Evolutionary conservation across 2,888 invertebrate species (phyloP).

Genomic region (Eilema depressum): DNA sequence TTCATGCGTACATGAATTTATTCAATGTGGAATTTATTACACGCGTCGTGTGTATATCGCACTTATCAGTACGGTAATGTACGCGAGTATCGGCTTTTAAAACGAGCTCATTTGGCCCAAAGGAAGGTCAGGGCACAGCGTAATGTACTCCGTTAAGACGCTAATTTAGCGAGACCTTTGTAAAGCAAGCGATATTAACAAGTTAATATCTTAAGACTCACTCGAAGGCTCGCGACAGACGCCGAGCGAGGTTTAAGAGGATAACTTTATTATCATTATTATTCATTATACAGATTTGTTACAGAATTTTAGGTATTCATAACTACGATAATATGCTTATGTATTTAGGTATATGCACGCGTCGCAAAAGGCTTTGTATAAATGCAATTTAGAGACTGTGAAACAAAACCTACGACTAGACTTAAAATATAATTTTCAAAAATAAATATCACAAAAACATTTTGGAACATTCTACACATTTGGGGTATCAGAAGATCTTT

Average conservation of each 20-base stretch:
- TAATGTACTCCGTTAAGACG: constrained; percentile 14
- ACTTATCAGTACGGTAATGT: constrained; percentile 10
- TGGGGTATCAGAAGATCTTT: no score
- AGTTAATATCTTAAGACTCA: constrained; percentile 17
- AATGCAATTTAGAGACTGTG: no score
- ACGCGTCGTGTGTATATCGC: background rate
- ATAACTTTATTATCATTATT: background rate
- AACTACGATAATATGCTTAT: no score
- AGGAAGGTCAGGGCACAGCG: background rate
- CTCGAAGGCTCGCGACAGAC: background rate
- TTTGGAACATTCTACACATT: no score
- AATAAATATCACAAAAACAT: no score
- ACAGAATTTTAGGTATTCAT: background rate
- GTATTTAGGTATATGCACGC: no score
- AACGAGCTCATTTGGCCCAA: constrained; percentile 8
- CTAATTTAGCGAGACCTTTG: constrained; percentile 14
- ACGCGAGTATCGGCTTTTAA: constrained; percentile 7
- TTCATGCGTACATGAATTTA: background rate
- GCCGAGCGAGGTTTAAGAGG: background rate
- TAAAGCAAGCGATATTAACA: constrained; percentile 18
- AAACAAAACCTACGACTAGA: no score
- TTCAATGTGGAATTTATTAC: background rate
- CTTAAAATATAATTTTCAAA: no score
- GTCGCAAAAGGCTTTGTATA: background rate
- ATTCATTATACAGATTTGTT: constrained; percentile 6